Conservation (phyloP, 2,888 invertebrate genomes). For the Cataglyphis albicans region DNA sequence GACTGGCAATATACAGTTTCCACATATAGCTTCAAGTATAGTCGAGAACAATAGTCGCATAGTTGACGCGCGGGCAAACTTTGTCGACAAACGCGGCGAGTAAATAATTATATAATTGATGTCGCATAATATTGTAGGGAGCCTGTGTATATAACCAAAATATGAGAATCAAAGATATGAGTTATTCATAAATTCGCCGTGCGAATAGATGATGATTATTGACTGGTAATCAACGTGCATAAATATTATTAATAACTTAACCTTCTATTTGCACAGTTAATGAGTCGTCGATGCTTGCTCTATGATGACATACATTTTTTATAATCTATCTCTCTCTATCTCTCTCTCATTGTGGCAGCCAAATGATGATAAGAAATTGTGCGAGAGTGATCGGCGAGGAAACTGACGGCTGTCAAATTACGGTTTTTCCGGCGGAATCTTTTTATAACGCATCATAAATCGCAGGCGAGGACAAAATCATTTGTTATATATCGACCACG, state of each 20-base stretch:
- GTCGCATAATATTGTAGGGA: background rate
- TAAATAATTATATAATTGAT: constrained; percentile 25
- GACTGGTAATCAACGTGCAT: background rate
- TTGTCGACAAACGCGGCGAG: constrained; percentile 9
- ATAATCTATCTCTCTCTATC: too few species aligned
- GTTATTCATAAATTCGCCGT: constrained; percentile 14
- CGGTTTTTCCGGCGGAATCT: background rate
- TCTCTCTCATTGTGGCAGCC: background rate
- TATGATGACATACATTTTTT: background rate
- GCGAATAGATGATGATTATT: background rate
- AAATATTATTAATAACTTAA: constrained; percentile 14
- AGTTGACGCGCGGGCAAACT: background rate
- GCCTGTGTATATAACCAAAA: background rate
- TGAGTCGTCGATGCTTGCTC: background rate
- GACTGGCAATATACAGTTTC: background rate
- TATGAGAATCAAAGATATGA: background rate
- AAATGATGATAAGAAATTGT: constrained; percentile 1
- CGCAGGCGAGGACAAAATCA: background rate
- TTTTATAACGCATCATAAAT: constrained; percentile 11
- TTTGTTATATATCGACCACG: constrained; percentile 8
- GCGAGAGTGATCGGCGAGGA: background rate
- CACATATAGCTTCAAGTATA: background rate
- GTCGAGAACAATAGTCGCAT: background rate
- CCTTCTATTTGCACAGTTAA: background rate
- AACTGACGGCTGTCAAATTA: background rate